Evolutionary conservation across 2,113 vertebrate genomes (phyloP).

Genomic region (Calyptomena viridis): DNA sequence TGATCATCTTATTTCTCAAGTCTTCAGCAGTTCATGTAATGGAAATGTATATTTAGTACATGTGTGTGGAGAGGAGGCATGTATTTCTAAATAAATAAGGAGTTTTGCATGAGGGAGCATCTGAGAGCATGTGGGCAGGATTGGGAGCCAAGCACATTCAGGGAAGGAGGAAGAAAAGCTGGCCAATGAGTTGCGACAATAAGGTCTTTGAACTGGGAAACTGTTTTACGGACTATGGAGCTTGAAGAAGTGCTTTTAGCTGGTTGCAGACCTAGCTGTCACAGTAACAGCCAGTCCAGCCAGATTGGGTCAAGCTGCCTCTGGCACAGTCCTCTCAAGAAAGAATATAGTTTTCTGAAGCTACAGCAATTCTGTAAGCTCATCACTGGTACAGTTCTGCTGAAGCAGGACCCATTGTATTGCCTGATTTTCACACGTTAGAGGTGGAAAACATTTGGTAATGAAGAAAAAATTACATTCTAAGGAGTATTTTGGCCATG

Average conservation of each 20-base stretch:
- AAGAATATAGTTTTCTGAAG: constrained; percentile 45
- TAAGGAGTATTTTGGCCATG: constrained; percentile 5
- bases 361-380: constrained; percentile 32
- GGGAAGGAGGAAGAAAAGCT: neutral
- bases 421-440: constrained; percentile 55
- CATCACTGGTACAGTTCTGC: neutral
- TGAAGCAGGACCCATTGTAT: neutral
- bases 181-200: neutral
- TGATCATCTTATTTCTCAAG: neutral
- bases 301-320: fast-evolving
- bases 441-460: constrained; percentile 11
- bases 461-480: neutral
- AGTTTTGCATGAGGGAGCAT: neutral
- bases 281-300: neutral
- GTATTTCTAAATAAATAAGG: neutral
- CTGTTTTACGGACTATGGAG: neutral
- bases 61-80: neutral
- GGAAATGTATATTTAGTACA: neutral
- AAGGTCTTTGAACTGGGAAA: fast-evolving
- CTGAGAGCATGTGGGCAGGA: neutral
- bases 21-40: constrained; percentile 1
- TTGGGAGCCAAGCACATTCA: neutral
- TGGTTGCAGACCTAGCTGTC: neutral
- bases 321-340: neutral
- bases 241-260: neutral